A percentile compares a stretch with the other conserved stretches of the same genome.
Evolutionary conservation across 2,888 invertebrate genomes (phyloP).

Genomic region (Epirrhoe tristata): DNA sequence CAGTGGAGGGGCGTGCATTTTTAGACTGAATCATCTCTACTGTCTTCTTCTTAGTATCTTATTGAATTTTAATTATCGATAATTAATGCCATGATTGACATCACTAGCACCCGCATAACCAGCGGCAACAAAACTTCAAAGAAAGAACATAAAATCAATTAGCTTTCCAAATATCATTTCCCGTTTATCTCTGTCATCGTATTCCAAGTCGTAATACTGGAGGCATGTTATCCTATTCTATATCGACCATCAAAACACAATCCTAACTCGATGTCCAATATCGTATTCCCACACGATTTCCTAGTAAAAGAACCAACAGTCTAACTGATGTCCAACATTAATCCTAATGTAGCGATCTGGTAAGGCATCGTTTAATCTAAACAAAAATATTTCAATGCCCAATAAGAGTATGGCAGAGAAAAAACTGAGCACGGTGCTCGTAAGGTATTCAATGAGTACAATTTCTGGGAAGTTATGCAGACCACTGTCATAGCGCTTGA

Average conservation of each 20-base stretch:
- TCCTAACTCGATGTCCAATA: constrained; percentile 50
- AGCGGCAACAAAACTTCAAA: constrained; percentile 18
- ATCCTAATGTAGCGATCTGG: constrained; percentile 81
- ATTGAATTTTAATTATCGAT: constrained; percentile 13
- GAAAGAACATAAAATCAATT: constrained; percentile 33
- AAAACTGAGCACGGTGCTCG: constrained; percentile 71
- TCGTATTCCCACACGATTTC: constrained; percentile 64
- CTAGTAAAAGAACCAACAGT: constrained; percentile 55
- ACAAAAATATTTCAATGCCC: constrained; percentile 83
- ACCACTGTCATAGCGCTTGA: constrained; percentile 79
- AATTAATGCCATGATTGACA: constrained; percentile 9
- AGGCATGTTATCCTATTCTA: constrained; percentile 56
- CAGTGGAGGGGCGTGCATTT: too few species aligned
- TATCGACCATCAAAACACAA: constrained; percentile 55
- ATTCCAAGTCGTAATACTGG: constrained; percentile 50
- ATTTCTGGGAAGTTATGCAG: constrained; percentile 80
- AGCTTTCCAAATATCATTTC: constrained; percentile 40
- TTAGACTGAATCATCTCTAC: too few species aligned
- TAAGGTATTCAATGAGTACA: constrained; percentile 80
- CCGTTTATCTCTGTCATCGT: constrained; percentile 44
- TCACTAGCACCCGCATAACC: constrained; percentile 10
- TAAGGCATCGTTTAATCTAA: constrained; percentile 82
- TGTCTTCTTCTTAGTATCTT: not conserved
- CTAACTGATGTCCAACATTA: constrained; percentile 82
- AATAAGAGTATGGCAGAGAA: constrained; percentile 79